Evolutionary conservation across 2,888 invertebrate species (phyloP), one percentile per base, ranked within the genome.

Genomic region (Cheilosia variabilis): DNA sequence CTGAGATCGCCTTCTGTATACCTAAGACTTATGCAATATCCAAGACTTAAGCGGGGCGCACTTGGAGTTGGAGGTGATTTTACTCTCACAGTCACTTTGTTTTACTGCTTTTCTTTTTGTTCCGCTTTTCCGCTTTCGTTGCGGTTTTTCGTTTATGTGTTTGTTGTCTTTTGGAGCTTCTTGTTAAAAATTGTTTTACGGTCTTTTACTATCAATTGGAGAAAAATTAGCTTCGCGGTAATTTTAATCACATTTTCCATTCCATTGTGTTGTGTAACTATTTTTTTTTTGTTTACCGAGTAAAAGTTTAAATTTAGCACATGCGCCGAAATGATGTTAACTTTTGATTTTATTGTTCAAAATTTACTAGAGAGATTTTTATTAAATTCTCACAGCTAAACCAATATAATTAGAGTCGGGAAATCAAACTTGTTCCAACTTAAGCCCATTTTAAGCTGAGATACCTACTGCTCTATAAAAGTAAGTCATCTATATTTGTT

Each of bases 11-110:
- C 66, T 72, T 72, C 62, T 72, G 57, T 47, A 9, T 34, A n/a
- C n/a, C n/a, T n/a, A 66, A 55, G 53, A 66, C 66, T 78, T 83
- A 78, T 66, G 62, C 66, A 82, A 83, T 83, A 78, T 66, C 57
- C 66, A 82, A 83, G 55, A 45, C 37, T 60, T 13, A 41, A 63
- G 6, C 13, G 27, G 50, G 15, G 47, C 45, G 71, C 53, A 55
- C 31, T 55, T 55, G n/a, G n/a, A 55, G 53, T 52, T 52, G 27
- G 58, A 57, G 53, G 53, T 58, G 57, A 27, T 24, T 52, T 5
- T 65, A 19, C 71, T 71, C 65, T 41, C 71, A 65, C 69, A 43
- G 71, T 47, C 50, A 37, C 22, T 52, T 66, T 34, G 31, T 22
- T 37, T 37, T 22, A 34, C 50, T 31, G 5, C 17, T 37, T 66